Base-by-base conservation (phyloP, 1,140 invertebrate genomes). In the Trachymyrmex cornetzi region DNA sequence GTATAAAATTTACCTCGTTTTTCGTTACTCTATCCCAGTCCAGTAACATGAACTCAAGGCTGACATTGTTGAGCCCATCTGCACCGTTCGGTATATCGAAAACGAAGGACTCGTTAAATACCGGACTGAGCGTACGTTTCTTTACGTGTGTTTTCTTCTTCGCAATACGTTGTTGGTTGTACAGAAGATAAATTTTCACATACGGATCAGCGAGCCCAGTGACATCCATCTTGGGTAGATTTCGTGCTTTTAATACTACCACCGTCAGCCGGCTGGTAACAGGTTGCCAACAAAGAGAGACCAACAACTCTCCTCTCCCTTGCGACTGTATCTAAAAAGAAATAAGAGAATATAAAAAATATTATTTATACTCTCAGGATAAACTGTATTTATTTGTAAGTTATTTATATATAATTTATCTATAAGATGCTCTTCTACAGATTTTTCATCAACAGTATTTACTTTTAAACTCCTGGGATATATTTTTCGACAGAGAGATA, bases 111-210 rank as follows among this genome's bases (percentile, higher is more conserved):
- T 99, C 99, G 95, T 99, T 99, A 96, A 99, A 99, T 67, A 99
- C 98, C 0, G 99, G 99, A 95, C 99, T 99, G 75, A 99, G 96
- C 3, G 99, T 99, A 50, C 99, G 97, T 94, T 99, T 99, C 96
- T 99, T 99, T 34, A 99, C 99, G 93, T 99, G 99, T 0, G 99
- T 99, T 96, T 99, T 99, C 96, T 99, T 99, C 96, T 99, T 99
- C 61, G 98, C 98, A 89, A 99, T 98, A 84, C 99, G 97, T 94
- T 99, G 99, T n/a, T 98, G 98, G 95, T 99, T 99, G 95, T 98
- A 99, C 9, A 99, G 96, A 89, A 99, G 96, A 95, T 99, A 99
- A 93, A 99, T 99, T 95, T 99, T 99, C 4, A 99, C 99, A 93
- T 98, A 97, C 63, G 98, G 98, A 96, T 98, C 99, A 95, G 98